Evolutionary conservation across 2,888 invertebrate genomes (phyloP).

Genomic region (Sepiola atlantica): DNA sequence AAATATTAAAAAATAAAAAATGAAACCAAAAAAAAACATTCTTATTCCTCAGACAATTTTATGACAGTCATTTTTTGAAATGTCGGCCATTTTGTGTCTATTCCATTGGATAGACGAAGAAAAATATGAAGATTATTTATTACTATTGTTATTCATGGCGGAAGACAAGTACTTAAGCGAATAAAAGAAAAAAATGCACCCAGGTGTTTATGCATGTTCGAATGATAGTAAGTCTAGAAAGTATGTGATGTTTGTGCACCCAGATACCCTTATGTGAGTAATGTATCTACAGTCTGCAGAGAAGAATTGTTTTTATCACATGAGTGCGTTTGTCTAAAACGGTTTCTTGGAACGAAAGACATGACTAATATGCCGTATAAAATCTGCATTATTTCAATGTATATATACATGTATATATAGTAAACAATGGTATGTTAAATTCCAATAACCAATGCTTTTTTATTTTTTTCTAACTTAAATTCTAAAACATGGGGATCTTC

Average conservation of each 20-base stretch:
- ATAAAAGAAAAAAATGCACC: not conserved
- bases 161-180: not conserved
- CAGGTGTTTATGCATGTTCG: not conserved
- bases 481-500: too few relatives aligned
- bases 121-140: not conserved
- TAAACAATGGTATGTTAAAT: too few relatives aligned
- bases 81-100: not conserved
- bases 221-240: not conserved
- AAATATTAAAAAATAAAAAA: too few relatives aligned
- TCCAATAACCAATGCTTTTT: too few relatives aligned
- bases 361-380: not conserved
- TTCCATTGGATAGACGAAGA: not conserved
- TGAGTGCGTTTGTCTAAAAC: not conserved
- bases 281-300: not conserved
- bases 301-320: not conserved
- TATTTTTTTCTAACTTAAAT: too few relatives aligned
- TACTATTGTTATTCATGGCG: too few relatives aligned
- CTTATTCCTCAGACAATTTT: too few relatives aligned
- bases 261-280: not conserved
- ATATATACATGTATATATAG: conserved; percentile 25
- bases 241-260: not conserved
- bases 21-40: too few relatives aligned
- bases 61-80: not conserved
- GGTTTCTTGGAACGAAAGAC: not conserved
- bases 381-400: not conserved